Evolutionary conservation across 2,113 vertebrate genomes (phyloP).

Genomic region (Cygnus buccinator): DNA sequence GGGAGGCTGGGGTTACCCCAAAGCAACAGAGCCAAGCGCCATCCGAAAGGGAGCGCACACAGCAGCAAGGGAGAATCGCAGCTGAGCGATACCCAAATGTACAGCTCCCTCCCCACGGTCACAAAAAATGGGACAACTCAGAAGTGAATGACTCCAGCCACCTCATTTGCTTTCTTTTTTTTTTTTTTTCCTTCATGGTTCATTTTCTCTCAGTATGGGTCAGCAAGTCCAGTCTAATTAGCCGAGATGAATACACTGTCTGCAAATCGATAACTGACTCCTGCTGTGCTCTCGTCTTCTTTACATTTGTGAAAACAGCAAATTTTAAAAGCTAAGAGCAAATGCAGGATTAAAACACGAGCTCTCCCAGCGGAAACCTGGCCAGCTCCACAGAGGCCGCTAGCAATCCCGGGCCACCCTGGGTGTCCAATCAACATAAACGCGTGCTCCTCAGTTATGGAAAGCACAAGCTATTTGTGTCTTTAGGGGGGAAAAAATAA

Average conservation of each 20-base stretch:
- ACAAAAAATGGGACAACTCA: background rate
- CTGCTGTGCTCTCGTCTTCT: background rate
- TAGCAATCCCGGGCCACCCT: background rate
- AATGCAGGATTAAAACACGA: constrained; percentile 29
- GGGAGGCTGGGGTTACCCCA: background rate
- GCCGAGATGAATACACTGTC: constrained; percentile 24
- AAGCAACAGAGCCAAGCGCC: background rate
- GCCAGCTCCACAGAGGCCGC: background rate
- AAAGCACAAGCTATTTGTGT: constrained; percentile 35
- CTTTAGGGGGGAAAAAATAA: background rate
- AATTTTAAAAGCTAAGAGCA: constrained; percentile 22
- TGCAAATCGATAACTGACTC: constrained; percentile 10
- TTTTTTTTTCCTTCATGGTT: background rate
- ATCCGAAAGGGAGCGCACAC: background rate
- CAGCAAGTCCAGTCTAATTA: constrained; percentile 32
- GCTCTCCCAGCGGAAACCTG: background rate
- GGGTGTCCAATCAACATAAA: constrained; percentile 41
- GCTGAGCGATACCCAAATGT: background rate
- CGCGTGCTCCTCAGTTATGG: background rate
- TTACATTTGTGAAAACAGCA: constrained; percentile 8
- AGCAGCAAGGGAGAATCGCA: background rate
- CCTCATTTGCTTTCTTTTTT: background rate
- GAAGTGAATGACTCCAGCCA: constrained; percentile 3
- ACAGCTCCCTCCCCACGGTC: background rate
- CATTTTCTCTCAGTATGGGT: constrained; percentile 26